Base-by-base conservation (phyloP, 2,888 invertebrate species). In the Alviniconcha strummeri region DNA sequence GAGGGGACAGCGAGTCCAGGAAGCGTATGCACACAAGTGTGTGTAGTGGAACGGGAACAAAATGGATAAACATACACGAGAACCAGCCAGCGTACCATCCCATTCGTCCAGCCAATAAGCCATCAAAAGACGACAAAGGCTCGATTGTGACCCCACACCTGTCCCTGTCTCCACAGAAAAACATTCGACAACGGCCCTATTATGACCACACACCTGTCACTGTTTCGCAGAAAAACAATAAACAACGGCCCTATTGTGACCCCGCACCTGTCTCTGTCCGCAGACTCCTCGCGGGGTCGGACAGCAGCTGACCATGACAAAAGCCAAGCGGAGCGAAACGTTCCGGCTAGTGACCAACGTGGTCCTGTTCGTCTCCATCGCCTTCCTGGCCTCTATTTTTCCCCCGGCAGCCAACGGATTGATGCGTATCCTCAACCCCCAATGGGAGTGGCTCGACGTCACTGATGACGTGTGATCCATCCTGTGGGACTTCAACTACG, bases 321-420 rank as follows among this genome's bases (percentile, higher is more conserved):
- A 52, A 11, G 64, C 55, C 36, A 80, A 67, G 6, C 72, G 83
- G n/a, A 75, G 55, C 75, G 80, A 80, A 8, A 80, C 54, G 54
- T 83, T 80, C 19, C 79, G 79, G 17, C n/a, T 67, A 0, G 83
- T 83, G n/a, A 83, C 83, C 54, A 83, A 83, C 74, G 80, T 83
- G 83, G 83, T 80, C 0, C 52, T 83, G 56, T 79, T 80, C 11
- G 83, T 83, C n/a, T 83, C 83, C 13, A 15, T 83, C 17, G 80
- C 80, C 7, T 83, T 80, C 64, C 83, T 83, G n/a, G 83, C 83
- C 60, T 80, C 83, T 0, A 80, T 83, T 0, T 83, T 83, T 36
- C 83, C 83, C 8, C 83, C 80, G 56, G 83, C 83, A 4, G 80
- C 83, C 56, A 83, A 83, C 69, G 83, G 74, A 52, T 54, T 83